Percentiles rank a stretch among this genome's conserved stretches.
These are phyloP conservation scores for Rhogogaster chlorosoma DNA, from an alignment of 2,888 invertebrate species.

Conservation along the genomic window DNA sequence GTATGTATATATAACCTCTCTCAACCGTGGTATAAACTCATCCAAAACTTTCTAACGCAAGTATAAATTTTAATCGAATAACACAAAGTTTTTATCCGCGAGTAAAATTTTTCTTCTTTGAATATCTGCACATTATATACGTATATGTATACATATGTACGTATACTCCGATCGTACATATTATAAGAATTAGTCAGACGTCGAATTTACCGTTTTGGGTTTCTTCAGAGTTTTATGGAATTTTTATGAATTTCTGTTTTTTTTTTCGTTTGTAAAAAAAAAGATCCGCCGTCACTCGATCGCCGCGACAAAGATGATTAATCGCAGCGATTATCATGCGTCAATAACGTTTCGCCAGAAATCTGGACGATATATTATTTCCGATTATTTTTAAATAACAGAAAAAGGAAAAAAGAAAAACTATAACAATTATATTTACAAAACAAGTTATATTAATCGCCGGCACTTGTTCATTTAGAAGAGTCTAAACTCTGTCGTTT, in stretches of 20 bases:
- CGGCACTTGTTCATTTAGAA: not conserved
- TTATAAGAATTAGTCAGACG: not conserved
- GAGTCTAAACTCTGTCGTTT: not conserved
- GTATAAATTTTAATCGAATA: constrained; percentile 47
- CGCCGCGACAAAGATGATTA: not conserved
- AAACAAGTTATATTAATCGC: no score
- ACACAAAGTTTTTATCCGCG: constrained; percentile 29
- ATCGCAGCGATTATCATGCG: not conserved
- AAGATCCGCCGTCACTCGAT: not conserved
- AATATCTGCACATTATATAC: not conserved
- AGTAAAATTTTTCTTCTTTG: not conserved
- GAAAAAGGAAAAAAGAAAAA: no score
- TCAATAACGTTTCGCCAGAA: not conserved
- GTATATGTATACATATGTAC: not conserved
- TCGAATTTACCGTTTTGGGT: not conserved
- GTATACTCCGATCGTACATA: no score
- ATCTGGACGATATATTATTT: not conserved
- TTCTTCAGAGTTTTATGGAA: not conserved
- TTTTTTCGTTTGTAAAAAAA: not conserved
- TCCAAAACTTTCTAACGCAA: constrained; percentile 35
- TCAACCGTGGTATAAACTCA: constrained; percentile 56
- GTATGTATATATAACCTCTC: constrained; percentile 50
- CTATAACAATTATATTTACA: no score
- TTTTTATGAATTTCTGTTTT: not conserved
- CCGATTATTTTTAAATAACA: not conserved